Evolutionary conservation across 2,113 vertebrate species (phyloP).

Genomic region (Malurus cyaneus): DNA sequence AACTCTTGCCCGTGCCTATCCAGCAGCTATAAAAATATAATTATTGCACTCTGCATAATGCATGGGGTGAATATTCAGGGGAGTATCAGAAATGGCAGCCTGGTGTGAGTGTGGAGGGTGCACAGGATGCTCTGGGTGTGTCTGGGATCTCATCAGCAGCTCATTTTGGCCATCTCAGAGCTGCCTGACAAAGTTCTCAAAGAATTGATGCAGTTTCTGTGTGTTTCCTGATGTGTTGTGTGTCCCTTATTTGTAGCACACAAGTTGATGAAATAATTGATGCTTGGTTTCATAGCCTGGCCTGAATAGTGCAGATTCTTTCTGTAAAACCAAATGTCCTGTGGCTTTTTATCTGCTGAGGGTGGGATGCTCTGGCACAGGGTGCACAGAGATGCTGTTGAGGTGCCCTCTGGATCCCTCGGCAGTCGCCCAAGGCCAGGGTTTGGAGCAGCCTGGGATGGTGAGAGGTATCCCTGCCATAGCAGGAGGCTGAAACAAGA

Average conservation of each 20-base stretch:
- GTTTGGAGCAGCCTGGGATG: rapidly evolving
- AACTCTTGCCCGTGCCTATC: not conserved
- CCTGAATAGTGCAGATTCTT: not conserved
- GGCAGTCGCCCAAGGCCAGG: rapidly evolving
- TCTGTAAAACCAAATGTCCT: not conserved
- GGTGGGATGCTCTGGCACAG: not conserved
- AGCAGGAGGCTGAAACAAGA: too few relatives aligned
- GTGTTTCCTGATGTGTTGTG: not conserved
- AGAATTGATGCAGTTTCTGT: not conserved
- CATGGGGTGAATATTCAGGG: not conserved
- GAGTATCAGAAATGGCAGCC: not conserved
- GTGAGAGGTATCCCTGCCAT: not conserved
- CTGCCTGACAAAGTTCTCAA: not conserved
- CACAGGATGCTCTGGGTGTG: too few relatives aligned
- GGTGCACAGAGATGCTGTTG: not conserved
- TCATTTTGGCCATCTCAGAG: not conserved
- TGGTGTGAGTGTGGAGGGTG: not conserved
- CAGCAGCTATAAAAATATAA: not conserved
- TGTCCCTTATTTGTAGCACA: not conserved
- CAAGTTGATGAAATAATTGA: not conserved
- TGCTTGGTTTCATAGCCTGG: not conserved
- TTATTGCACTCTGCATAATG: not conserved
- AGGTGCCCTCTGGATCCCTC: not conserved
- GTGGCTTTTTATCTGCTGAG: not conserved
- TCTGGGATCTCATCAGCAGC: rapidly evolving